phyloP scores from a whole-genome alignment of 2,113 vertebrate genomes.

The Actenoides lindsayi region DNA sequence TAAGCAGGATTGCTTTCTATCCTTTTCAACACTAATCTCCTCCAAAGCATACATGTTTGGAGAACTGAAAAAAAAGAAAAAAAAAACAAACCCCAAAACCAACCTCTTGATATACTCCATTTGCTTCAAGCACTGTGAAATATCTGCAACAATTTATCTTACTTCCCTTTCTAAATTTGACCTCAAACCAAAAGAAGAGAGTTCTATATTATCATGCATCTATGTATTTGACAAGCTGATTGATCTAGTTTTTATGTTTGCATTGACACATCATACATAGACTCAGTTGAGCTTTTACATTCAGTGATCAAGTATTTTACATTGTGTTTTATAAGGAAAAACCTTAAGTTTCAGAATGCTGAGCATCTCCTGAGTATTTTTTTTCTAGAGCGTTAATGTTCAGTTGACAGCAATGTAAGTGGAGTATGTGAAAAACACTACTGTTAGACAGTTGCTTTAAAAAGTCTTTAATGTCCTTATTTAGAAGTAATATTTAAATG shows the following conservation, averaged over 20 bases:
- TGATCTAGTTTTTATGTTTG: not conserved
- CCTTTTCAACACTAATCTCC: not conserved
- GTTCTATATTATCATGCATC: not conserved
- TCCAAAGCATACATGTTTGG: fast-evolving
- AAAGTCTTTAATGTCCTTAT: not conserved
- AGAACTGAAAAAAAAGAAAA: not conserved
- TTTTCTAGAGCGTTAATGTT: not conserved
- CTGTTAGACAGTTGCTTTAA: not conserved
- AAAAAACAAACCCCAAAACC: not conserved
- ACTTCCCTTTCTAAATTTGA: not conserved
- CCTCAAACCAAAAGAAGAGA: not conserved
- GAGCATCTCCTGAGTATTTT: not conserved
- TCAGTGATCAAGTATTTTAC: not conserved
- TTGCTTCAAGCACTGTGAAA: not conserved
- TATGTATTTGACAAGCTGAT: not conserved
- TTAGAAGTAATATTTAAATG: not conserved
- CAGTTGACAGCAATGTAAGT: not conserved
- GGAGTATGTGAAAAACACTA: not conserved
- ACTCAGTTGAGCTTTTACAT: not conserved
- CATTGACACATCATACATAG: not conserved
- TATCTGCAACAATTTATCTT: not conserved
- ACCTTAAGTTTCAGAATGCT: not conserved
- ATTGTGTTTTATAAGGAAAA: not conserved
- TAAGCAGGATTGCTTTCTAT: not conserved
- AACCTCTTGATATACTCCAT: not conserved